A percentile compares a stretch with the other conserved stretches of the same genome.
These are phyloP conservation scores for Blomia tropicalis DNA, from an alignment of 2,888 invertebrate species.

Conservation along the genomic window DNA sequence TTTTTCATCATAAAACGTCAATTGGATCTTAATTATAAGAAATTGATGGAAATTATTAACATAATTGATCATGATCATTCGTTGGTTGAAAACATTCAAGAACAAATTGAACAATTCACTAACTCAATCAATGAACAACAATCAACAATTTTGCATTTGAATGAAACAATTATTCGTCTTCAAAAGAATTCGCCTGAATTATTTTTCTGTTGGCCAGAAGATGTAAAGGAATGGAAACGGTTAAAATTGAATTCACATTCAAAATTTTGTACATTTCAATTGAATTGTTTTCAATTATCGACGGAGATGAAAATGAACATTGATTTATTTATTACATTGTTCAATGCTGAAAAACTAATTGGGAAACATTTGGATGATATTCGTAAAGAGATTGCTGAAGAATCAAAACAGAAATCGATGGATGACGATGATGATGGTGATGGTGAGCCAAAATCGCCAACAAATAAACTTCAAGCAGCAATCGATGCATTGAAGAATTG, in stretches of 20 bases:
- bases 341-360: background rate
- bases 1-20: too few relatives aligned
- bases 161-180: too few relatives aligned
- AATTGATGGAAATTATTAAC: too few relatives aligned
- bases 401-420: background rate
- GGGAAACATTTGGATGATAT: background rate
- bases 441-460: background rate
- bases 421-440: background rate
- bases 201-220: slow-evolving; percentile 10
- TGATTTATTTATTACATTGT: background rate
- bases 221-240: background rate
- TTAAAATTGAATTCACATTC: too few relatives aligned
- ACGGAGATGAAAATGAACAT: background rate
- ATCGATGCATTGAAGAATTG: slow-evolving; percentile 35
- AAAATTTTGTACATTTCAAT: background rate
- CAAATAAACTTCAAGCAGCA: background rate
- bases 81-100: too few relatives aligned
- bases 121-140: too few relatives aligned
- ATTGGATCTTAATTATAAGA: too few relatives aligned
- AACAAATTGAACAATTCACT: too few relatives aligned
- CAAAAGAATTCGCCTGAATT: too few relatives aligned
- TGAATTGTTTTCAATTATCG: background rate
- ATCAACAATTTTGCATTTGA: too few relatives aligned
- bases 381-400: background rate
- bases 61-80: too few relatives aligned